Base-by-base conservation (phyloP, 2,113 vertebrate genomes). In the Hucho hucho region DNA sequence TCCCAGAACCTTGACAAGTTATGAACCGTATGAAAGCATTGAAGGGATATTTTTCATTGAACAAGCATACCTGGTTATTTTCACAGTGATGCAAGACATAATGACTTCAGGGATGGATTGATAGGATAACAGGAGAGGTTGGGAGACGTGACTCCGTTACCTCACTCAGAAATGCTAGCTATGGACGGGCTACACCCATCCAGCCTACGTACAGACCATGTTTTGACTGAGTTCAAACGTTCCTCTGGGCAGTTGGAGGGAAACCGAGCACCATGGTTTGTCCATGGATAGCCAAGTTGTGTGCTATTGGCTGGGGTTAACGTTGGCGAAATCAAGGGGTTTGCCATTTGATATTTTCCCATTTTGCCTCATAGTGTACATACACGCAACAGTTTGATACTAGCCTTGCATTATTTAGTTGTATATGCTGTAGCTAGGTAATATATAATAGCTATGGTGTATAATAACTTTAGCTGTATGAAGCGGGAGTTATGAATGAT, bases 101-200 rank as follows among this genome's bases (percentile, higher is more conserved):
- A 56, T 69, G 43, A 37, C 69, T 70, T 58, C 29, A 49, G 75
- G 18, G 68, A 14, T 64, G 74, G 13, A 13, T 58, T 1, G 53
- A 46, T 46, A 12, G 43, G 11, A 73, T 74, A 26, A 75, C 58
- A 69, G 64, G 58, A 69, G 63, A 65, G 59, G 32, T 68, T n/a
- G 66, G 59, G 74, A 76, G 70, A 61, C 69, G 64, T 73, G 47
- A 61, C 72, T 64, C 58, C 49, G 69, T 78, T 67, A 83, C 70
- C 69, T 32, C 12, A n/a, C 46, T 78, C 70, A 75, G 64, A 75
- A 75, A 78, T 61, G 59, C 74, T 65, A 74, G 56, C 56, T 66
- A 72, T 28, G 25, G 9, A 46, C 18, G 4, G n/a, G 32, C 22
- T 68, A 68, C 18, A 43, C 46, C 16, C 26, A 66, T 25, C 29